Conservation (phyloP, 2,113 vertebrate genomes). For the Artemisiospiza belli region DNA sequence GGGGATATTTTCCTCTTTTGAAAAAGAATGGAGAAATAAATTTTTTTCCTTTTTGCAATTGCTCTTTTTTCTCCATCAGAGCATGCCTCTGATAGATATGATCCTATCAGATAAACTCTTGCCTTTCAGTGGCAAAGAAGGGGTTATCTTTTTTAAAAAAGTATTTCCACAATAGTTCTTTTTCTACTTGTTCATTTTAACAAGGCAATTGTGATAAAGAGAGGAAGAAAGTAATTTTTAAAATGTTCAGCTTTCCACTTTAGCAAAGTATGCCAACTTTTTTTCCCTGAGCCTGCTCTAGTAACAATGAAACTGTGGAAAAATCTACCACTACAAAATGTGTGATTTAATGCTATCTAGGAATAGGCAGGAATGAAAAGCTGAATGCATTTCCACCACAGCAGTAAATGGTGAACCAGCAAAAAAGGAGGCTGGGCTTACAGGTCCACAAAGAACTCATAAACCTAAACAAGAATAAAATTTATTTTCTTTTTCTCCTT, state of each 20-base stretch:
- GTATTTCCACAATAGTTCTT: not conserved
- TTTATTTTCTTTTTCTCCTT: rapidly evolving
- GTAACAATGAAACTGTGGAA: not conserved
- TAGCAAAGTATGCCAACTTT: not conserved
- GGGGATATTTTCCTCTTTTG: not conserved
- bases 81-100: too few species aligned
- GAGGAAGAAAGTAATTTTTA: not conserved
- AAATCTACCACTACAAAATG: not conserved
- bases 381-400: not conserved
- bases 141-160: rapidly evolving
- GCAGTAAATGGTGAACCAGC: not conserved
- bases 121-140: not conserved
- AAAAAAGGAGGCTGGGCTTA: not conserved
- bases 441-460: not conserved
- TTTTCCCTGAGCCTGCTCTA: not conserved
- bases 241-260: not conserved
- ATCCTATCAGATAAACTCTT: not conserved
- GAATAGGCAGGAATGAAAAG: not conserved
- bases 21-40: not conserved
- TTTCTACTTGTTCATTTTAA: not conserved
- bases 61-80: not conserved
- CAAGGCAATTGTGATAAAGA: not conserved
- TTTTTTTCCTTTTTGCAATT: not conserved
- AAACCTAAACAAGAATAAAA: not conserved
- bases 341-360: not conserved